These are phyloP conservation scores for Nipponacmea schrenckii DNA, from an alignment of 2,888 invertebrate genomes.

Conservation along the genomic window DNA sequence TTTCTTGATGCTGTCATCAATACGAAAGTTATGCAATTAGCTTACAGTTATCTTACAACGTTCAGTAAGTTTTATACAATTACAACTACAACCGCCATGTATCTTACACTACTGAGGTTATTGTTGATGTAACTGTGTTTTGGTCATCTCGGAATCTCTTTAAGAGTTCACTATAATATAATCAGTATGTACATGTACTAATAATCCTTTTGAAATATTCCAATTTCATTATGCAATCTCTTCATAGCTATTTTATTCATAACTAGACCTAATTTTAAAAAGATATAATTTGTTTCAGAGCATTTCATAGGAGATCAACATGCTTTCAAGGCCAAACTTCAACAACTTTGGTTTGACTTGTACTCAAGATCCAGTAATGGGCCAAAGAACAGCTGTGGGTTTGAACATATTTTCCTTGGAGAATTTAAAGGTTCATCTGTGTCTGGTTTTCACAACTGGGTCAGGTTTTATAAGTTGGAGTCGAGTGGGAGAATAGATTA, in stretches of 20 bases:
- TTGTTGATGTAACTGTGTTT: no score
- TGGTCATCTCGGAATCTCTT: no score
- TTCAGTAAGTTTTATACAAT: conserved; percentile 1
- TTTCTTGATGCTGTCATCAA: conserved; percentile 82
- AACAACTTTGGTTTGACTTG: conserved; percentile 73
- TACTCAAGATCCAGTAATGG: conserved; percentile 77
- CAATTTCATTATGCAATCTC: no score
- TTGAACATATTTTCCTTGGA: conserved; percentile 91
- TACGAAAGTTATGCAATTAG: conserved; percentile 80
- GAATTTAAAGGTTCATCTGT: conserved; percentile 83
- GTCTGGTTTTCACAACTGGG: conserved; percentile 90
- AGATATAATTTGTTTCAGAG: conserved; percentile 9
- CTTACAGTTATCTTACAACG: conserved; percentile 74
- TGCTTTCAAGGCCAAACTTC: conserved; percentile 59
- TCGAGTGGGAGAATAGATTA: conserved; percentile 44
- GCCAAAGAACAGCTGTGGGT: conserved; percentile 86
- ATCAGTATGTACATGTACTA: no score
- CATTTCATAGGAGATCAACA: conserved; percentile 10
- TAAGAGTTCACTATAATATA: no score
- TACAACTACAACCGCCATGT: no score
- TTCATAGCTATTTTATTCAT: no score
- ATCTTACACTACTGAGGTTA: no score
- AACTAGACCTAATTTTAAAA: no score
- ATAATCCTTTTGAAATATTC: no score
- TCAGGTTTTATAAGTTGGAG: conserved; percentile 85